phyloP scores from a whole-genome alignment of 2,888 invertebrate genomes.

The Boloria euphrosyne region DNA sequence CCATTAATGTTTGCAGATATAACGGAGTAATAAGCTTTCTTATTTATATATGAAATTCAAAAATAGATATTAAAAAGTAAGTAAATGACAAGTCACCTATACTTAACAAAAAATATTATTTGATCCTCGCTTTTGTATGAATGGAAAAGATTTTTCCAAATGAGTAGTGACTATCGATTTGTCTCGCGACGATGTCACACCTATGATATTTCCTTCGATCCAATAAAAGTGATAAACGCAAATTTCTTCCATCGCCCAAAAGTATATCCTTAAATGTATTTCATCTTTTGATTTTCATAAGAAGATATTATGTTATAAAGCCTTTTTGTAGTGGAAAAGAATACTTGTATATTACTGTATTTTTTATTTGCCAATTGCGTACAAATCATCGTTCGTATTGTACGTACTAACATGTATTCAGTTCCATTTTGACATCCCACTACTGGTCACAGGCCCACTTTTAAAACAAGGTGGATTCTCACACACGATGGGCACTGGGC shows the following conservation, averaged over 20 bases:
- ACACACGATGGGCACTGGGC: no score
- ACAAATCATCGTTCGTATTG: no score
- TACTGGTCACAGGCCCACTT: no score
- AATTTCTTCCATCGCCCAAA: background rate
- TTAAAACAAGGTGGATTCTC: no score
- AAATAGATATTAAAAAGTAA: background rate
- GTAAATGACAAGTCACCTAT: background rate
- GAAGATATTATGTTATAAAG: background rate
- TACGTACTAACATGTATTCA: no score
- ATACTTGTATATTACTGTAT: no score
- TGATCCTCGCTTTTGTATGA: background rate
- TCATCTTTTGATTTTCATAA: background rate
- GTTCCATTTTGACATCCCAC: no score
- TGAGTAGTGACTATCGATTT: conserved; percentile 6
- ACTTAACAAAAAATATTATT: background rate
- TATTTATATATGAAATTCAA: no score
- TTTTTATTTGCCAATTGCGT: no score
- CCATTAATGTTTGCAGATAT: no score
- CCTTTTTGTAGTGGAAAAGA: no score
- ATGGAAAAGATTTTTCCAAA: conserved; percentile 5
- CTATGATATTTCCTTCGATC: conserved; percentile 8
- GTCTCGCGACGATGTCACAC: background rate
- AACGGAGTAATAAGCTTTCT: no score
- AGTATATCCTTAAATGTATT: background rate
- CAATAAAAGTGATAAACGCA: conserved; percentile 14